A percentile compares a stretch with the other conserved stretches of the same genome.
phyloP scores from a whole-genome alignment of 2,797 vertebrate species.

The Huso huso region DNA sequence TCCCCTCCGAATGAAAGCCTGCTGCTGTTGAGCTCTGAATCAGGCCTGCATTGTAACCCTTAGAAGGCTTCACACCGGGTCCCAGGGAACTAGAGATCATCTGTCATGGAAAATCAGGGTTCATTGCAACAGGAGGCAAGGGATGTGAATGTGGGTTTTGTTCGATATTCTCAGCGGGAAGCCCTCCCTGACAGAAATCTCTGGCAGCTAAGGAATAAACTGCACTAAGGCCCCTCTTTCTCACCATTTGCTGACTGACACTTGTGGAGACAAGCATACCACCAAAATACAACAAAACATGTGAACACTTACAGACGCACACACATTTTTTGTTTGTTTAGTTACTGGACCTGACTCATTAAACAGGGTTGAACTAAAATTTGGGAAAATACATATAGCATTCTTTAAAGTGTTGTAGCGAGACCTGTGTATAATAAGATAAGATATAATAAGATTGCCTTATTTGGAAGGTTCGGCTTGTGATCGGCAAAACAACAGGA shows the following conservation, averaged over 20 bases:
- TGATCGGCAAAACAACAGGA: too few relatives aligned
- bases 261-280: neutral
- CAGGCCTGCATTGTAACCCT: neutral
- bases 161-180: neutral
- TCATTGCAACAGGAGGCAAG: neutral
- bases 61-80: neutral
- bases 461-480: too few relatives aligned
- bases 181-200: neutral
- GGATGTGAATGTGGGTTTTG: neutral
- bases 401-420: too few relatives aligned
- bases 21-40: neutral
- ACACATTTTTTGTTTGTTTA: neutral
- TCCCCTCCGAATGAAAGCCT: neutral
- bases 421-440: too few relatives aligned
- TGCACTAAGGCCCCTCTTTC: neutral
- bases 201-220: constrained; percentile 3
- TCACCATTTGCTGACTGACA: neutral
- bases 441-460: too few relatives aligned
- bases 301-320: neutral
- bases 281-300: neutral
- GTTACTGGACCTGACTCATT: too few relatives aligned
- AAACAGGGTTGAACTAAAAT: too few relatives aligned
- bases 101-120: neutral
- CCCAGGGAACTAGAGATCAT: neutral
- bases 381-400: too few relatives aligned